These are phyloP conservation scores for Cassiopea xamachana DNA, from an alignment of 30 jellyfish, hydroid and myxozoan genomes.

Conservation along the genomic window DNA sequence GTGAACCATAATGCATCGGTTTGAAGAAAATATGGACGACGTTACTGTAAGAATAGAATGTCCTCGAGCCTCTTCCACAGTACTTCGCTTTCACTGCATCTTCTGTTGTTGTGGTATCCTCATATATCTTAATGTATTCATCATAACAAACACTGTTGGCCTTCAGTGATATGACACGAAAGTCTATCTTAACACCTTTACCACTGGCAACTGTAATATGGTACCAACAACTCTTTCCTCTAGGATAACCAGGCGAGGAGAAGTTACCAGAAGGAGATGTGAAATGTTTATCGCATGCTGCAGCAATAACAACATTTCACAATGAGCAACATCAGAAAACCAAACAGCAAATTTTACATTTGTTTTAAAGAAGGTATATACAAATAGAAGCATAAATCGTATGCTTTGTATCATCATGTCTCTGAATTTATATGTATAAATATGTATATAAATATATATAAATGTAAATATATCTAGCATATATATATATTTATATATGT, in stretches of 20 bases:
- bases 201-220: neutral
- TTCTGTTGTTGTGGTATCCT: conserved; percentile 2
- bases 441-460: too few species aligned
- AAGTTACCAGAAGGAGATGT: neutral
- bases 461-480: too few species aligned
- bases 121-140: neutral
- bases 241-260: conserved; percentile 9
- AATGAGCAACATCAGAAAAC: neutral
- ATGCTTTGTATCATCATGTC: too few species aligned
- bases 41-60: conserved; percentile 10
- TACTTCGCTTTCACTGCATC: neutral
- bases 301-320: neutral
- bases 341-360: neutral
- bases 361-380: too few species aligned
- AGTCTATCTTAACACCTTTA: neutral
- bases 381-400: too few species aligned
- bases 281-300: neutral
- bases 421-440: too few species aligned
- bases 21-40: neutral
- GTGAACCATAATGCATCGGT: neutral
- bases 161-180: neutral
- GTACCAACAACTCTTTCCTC: neutral
- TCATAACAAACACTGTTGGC: neutral
- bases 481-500: too few species aligned
- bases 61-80: conserved; percentile 5